Evolutionary conservation across 2,113 vertebrate species (phyloP), one percentile per base, ranked within the genome.

Genomic region (Apeltes quadracus): DNA sequence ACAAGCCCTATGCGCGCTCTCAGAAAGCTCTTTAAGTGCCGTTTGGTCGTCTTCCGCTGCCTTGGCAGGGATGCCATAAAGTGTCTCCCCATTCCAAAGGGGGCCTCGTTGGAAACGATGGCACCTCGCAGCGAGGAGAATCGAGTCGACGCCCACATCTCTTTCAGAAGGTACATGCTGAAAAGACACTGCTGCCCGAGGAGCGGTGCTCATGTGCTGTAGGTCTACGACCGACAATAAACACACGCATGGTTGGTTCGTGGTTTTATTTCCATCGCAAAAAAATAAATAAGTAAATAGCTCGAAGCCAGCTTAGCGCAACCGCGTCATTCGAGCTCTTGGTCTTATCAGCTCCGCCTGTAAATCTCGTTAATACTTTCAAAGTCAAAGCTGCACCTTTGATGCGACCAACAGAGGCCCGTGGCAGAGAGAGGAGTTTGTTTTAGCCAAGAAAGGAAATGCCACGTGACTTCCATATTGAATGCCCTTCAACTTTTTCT

Each of bases 51-150:
- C 71, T 76, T 78, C 68, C 61, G 71, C 75, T 69, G 50, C 67
- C 68, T 69, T 38, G 41, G 73, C 75, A 57, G 38, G 22, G 22
- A 38, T 77, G 84, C 64, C 83, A 84, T 88, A 91, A 90, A 89
- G 54, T 63, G 75, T 54, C 61, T 83, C 41, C 73, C 50, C 53
- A 72, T 82, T 81, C 78, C 72, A 32, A 14, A 43, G 25, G 23
- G 39, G 61, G 53, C 72, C 56, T 54, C 25, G 3, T 46, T 44
- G 86, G 71, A 86, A 36, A 88, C 76, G 89, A 92, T 83, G 92
- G 89, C 92, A 90, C 87, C 93, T 90, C 36, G 62, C 86, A 89
- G 95, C 91, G 94, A 94, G 92, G 92, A 94, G 86, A 95, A 94
- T 94, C 50, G 80, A 82, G 46, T 89, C 69, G 82, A 92, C 94